A percentile compares a stretch with the other conserved stretches of the same genome.
phyloP scores from a whole-genome alignment of 2,797 vertebrate species.

The Mycteria americana region DNA sequence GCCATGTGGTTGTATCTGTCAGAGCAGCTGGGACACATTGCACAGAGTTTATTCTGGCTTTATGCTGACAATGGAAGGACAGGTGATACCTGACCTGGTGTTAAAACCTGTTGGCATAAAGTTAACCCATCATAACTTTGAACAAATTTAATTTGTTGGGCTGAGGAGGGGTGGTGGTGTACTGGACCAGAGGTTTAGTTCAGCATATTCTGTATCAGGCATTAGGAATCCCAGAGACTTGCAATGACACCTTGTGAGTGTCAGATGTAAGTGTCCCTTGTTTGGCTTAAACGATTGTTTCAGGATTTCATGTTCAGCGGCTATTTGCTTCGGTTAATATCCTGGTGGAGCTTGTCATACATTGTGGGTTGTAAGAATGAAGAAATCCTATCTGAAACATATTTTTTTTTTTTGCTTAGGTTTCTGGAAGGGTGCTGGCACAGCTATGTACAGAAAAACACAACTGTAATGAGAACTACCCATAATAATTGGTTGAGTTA shows the following conservation, averaged over 20 bases:
- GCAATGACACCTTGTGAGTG: fast-evolving
- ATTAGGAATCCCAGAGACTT: not conserved
- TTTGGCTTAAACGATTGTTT: not conserved
- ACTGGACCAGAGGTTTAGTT: not conserved
- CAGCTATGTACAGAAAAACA: not conserved
- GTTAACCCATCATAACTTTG: not conserved
- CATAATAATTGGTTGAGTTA: not conserved
- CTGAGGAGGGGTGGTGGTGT: fast-evolving
- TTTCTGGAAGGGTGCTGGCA: not conserved
- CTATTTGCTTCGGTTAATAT: not conserved
- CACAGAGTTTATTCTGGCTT: not conserved
- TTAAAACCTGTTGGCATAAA: not conserved
- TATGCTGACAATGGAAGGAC: not conserved
- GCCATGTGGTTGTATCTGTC: not conserved
- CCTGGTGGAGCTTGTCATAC: not conserved
- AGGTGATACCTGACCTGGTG: not conserved
- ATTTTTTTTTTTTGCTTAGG: not conserved
- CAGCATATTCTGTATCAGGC: not conserved
- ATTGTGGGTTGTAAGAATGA: not conserved
- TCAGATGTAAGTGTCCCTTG: not conserved
- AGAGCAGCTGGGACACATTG: not conserved
- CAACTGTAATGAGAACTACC: not conserved
- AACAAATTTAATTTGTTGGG: not conserved
- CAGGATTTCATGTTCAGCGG: not conserved
- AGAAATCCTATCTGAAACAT: not conserved